These are phyloP conservation scores for Rapana venosa DNA, from an alignment of 2,888 invertebrate species.

Conservation along the genomic window DNA sequence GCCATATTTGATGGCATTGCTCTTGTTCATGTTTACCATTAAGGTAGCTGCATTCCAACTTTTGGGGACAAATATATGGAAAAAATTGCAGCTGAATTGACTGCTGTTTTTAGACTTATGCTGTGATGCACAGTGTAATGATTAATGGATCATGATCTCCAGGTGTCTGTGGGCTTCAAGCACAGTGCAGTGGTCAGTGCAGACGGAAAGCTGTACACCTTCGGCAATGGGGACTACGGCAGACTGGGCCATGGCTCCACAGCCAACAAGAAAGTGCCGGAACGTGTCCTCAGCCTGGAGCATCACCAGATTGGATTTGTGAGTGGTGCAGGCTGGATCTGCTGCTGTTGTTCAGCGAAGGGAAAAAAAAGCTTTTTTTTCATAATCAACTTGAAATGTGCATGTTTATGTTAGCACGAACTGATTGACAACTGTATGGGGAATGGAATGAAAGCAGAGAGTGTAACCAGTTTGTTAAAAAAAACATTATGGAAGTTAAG, in stretches of 20 bases:
- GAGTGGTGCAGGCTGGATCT: constrained; percentile 48
- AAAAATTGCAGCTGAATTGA: neutral
- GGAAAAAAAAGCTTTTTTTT: too few species aligned
- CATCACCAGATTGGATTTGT: constrained; percentile 80
- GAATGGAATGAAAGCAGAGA: too few species aligned
- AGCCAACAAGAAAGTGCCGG: constrained; percentile 83
- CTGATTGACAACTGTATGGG: too few species aligned
- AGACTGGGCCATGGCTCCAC: constrained; percentile 82
- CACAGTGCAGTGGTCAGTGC: constrained; percentile 84
- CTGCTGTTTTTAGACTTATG: neutral
- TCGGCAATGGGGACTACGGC: constrained; percentile 85
- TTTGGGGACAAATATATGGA: neutral
- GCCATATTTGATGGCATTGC: too few species aligned
- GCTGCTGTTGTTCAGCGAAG: neutral
- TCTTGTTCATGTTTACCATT: too few species aligned
- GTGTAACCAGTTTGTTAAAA: too few species aligned
- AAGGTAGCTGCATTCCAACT: too few species aligned
- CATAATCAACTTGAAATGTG: too few species aligned
- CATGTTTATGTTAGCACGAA: too few species aligned
- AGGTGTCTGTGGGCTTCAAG: constrained; percentile 83
- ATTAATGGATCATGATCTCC: constrained; percentile 30
- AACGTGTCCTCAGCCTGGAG: constrained; percentile 81
- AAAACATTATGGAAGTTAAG: too few species aligned
- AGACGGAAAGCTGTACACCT: constrained; percentile 84
- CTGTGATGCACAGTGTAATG: neutral